phyloP scores from a whole-genome alignment of 2,113 vertebrate species.

The Orientallactaga bullata region DNA sequence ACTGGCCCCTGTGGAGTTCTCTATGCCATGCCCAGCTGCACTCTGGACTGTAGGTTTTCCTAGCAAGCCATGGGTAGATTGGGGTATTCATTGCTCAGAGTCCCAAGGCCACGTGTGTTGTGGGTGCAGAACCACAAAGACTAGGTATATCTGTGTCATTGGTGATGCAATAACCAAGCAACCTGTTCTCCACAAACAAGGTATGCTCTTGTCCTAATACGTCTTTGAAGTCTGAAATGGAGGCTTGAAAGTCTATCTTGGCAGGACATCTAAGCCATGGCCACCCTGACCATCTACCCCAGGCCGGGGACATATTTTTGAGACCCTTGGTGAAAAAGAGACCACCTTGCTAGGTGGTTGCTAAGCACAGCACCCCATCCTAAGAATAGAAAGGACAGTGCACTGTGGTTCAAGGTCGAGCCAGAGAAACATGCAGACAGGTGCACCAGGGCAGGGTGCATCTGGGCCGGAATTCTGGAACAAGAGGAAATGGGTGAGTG shows the following conservation, averaged over 20 bases:
- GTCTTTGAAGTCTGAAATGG: accelerated
- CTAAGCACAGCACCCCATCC: not conserved
- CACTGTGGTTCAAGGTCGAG: accelerated
- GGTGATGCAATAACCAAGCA: accelerated
- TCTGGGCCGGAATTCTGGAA: accelerated
- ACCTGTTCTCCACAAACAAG: accelerated
- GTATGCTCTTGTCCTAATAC: accelerated
- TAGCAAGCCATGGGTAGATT: accelerated
- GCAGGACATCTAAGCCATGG: not conserved
- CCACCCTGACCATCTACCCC: not conserved
- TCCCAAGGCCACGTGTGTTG: accelerated
- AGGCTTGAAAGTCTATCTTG: accelerated
- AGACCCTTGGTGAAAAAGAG: not conserved
- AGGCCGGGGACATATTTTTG: too few species aligned
- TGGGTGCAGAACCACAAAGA: not conserved
- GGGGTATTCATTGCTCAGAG: accelerated
- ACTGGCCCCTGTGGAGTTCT: not conserved
- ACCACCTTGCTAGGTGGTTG: not conserved
- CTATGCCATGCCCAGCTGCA: accelerated
- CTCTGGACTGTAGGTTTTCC: not conserved
- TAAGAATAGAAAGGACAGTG: too few species aligned
- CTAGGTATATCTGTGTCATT: accelerated
- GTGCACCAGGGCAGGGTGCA: too few species aligned
- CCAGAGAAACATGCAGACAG: too few species aligned
- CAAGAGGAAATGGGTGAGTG: not conserved